Conservation (phyloP, 2,888 invertebrate species). For the Plagiodera versicolora region DNA sequence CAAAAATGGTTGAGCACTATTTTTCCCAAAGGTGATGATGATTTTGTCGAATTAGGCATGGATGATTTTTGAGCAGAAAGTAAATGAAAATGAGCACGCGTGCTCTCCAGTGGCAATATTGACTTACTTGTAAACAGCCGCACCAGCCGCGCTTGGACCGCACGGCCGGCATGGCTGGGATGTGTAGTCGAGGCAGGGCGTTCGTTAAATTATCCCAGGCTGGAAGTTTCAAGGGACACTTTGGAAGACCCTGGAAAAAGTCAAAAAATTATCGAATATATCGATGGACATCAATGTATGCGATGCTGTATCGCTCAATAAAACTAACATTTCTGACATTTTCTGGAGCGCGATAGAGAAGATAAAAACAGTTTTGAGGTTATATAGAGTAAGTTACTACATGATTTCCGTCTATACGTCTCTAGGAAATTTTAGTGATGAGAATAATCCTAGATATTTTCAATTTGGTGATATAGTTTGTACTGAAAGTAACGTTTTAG, state of each 20-base stretch:
- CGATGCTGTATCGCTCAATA: no score
- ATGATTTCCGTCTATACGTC: no score
- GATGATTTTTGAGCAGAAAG: background rate
- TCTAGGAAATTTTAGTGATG: no score
- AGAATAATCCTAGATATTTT: no score
- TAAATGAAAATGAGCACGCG: background rate
- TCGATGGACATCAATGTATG: no score
- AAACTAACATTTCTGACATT: no score
- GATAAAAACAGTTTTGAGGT: no score
- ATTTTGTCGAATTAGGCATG: no score
- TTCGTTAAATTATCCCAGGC: constrained; percentile 69
- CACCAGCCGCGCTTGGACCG: constrained; percentile 70
- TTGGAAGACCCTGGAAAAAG: constrained; percentile 67
- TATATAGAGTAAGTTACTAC: no score
- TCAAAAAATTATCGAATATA: constrained; percentile 20
- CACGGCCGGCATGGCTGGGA: constrained; percentile 75
- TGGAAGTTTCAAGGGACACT: constrained; percentile 66
- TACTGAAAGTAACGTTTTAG: no score
- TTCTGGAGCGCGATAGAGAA: no score
- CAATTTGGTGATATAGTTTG: no score
- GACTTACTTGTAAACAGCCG: constrained; percentile 79
- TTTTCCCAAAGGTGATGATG: background rate
- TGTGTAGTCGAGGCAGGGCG: constrained; percentile 62
- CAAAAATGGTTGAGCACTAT: background rate
- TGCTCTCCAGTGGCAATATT: background rate